phyloP scores from a whole-genome alignment of 1,140 invertebrate species.

The Cryptotermes secundus region DNA sequence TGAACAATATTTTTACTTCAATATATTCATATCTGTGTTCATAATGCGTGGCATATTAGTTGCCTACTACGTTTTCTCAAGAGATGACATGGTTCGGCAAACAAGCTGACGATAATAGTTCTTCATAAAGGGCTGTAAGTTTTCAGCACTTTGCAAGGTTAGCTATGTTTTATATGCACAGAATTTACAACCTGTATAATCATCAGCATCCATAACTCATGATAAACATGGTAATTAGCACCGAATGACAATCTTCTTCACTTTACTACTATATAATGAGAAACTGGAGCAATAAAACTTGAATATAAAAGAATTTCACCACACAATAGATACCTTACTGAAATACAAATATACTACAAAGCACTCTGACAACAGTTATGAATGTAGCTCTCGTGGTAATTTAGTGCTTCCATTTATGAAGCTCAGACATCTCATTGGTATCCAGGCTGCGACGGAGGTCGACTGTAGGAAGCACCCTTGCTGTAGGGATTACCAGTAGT shows the following conservation, averaged over 20 bases:
- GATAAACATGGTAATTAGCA: neutral
- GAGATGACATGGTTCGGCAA: too few relatives aligned
- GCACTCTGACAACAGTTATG: neutral
- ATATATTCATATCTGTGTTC: too few relatives aligned
- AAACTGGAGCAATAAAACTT: neutral
- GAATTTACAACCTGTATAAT: too few relatives aligned
- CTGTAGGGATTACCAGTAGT: conserved; percentile 27
- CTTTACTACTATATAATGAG: neutral
- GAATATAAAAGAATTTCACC: neutral
- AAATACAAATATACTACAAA: neutral
- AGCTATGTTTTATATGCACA: too few relatives aligned
- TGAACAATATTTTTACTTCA: too few relatives aligned
- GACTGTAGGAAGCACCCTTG: conserved; percentile 25
- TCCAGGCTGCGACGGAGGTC: conserved; percentile 22
- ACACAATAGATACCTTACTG: neutral
- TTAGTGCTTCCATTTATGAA: neutral
- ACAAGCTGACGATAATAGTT: too few relatives aligned
- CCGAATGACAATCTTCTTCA: neutral
- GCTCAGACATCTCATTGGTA: conserved; percentile 21
- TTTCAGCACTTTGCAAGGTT: too few relatives aligned
- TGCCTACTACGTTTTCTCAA: too few relatives aligned
- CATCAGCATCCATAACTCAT: neutral
- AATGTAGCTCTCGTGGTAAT: neutral
- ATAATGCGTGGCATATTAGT: too few relatives aligned
- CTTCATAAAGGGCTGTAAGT: too few relatives aligned